These are phyloP conservation scores for Ephialtes manifestator DNA, from an alignment of 2,888 invertebrate species.

Conservation along the genomic window DNA sequence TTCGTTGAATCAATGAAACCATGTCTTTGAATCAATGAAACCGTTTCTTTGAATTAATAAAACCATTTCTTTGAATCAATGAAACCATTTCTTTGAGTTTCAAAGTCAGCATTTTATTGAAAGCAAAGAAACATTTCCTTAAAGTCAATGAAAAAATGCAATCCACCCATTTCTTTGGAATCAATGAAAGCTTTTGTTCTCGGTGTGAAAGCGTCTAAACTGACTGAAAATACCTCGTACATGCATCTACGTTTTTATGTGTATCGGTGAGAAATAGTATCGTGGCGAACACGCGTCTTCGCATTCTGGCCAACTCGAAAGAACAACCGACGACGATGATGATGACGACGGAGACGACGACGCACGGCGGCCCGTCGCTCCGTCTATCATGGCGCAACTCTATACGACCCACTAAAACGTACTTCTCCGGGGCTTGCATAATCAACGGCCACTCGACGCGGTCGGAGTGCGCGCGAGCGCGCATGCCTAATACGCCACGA, in stretches of 20 bases:
- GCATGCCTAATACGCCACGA: constrained; percentile 54
- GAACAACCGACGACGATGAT: constrained; percentile 36
- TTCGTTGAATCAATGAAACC: too few relatives aligned
- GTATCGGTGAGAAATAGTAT: not conserved
- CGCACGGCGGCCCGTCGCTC: constrained; percentile 56
- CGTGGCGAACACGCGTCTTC: constrained; percentile 7
- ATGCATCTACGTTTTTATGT: not conserved
- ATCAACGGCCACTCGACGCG: constrained; percentile 72
- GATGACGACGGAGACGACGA: constrained; percentile 49
- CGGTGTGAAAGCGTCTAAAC: too few relatives aligned
- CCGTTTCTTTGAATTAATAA: too few relatives aligned
- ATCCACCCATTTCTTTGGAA: too few relatives aligned
- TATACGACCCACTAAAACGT: constrained; percentile 84
- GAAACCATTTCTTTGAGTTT: too few relatives aligned
- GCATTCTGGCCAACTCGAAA: constrained; percentile 49
- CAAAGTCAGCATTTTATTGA: too few relatives aligned
- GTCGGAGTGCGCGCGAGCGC: constrained; percentile 51
- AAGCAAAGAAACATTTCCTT: too few relatives aligned
- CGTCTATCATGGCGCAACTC: constrained; percentile 81
- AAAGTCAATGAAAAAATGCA: too few relatives aligned
- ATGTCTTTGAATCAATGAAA: too few relatives aligned
- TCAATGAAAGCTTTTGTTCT: too few relatives aligned
- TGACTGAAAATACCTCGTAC: not conserved
- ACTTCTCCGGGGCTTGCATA: constrained; percentile 79
- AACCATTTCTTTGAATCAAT: too few relatives aligned